A percentile compares a stretch with the other conserved stretches of the same genome.
phyloP scores from a whole-genome alignment of 2,113 vertebrate species.

The Scomber japonicus region DNA sequence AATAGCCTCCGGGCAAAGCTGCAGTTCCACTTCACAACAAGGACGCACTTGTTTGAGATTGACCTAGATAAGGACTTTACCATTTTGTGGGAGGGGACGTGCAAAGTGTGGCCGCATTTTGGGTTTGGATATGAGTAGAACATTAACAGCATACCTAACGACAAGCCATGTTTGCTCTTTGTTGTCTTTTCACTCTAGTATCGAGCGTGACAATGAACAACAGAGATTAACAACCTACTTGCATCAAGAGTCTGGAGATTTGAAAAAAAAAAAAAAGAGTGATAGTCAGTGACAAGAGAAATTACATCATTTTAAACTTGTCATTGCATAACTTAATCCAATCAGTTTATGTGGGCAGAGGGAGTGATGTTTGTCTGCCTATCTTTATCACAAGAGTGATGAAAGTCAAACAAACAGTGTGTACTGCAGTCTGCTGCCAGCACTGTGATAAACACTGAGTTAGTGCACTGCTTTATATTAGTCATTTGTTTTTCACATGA shows the following conservation, averaged over 20 bases:
- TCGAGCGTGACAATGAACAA: too few relatives aligned
- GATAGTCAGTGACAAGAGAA: neutral
- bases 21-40: neutral
- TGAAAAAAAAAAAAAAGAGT: too few relatives aligned
- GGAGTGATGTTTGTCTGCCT: neutral
- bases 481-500: conserved; percentile 28
- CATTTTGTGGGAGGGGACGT: neutral
- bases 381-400: conserved; percentile 10
- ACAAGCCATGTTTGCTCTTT: neutral
- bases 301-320: neutral
- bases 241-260: too few relatives aligned
- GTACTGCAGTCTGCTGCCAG: neutral
- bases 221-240: too few relatives aligned
- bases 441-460: neutral
- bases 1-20: fast-evolving
- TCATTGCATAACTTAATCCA: neutral
- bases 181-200: neutral
- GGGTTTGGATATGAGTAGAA: conserved; percentile 37
- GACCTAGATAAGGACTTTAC: conserved; percentile 12
- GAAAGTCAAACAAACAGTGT: conserved; percentile 48
- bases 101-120: neutral
- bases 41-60: neutral
- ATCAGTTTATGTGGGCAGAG: neutral
- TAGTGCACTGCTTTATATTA: neutral
- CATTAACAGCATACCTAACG: conserved; percentile 36